Evolutionary conservation across 2,888 invertebrate species (phyloP).

Genomic region (Shargacucullia verbasci): DNA sequence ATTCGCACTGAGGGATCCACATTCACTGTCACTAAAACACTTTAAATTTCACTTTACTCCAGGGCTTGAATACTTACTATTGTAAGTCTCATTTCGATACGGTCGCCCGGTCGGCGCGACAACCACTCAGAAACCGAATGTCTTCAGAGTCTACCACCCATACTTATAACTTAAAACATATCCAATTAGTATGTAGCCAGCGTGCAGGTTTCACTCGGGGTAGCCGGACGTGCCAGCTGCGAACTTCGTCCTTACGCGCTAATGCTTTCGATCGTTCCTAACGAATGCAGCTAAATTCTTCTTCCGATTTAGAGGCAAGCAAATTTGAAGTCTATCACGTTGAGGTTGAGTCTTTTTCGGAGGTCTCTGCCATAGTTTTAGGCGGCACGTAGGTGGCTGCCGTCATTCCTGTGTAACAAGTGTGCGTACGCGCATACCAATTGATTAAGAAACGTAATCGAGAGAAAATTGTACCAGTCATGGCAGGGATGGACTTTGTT

Average conservation of each 20-base stretch:
- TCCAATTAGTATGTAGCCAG: slow-evolving; percentile 81
- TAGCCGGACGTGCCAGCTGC: slow-evolving; percentile 75
- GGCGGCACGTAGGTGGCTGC: slow-evolving; percentile 73
- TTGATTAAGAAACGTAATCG: slow-evolving; percentile 81
- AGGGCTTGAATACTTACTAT: slow-evolving; percentile 73
- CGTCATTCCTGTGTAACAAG: slow-evolving; percentile 85
- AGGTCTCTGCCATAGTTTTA: slow-evolving; percentile 34
- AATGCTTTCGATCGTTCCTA: slow-evolving; percentile 79
- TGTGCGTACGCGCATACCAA: slow-evolving; percentile 77
- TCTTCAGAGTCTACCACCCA: slow-evolving; percentile 70
- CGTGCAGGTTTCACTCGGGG: slow-evolving; percentile 81
- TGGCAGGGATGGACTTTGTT: slow-evolving; percentile 65
- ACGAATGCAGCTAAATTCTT: slow-evolving; percentile 66
- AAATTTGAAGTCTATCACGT: slow-evolving; percentile 56
- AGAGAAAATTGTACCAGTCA: slow-evolving; percentile 82
- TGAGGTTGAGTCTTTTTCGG: slow-evolving; percentile 56
- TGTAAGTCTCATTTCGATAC: slow-evolving; percentile 75
- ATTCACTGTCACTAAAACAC: slow-evolving; percentile 55
- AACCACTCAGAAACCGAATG: slow-evolving; percentile 71
- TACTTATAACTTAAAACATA: slow-evolving; percentile 84
- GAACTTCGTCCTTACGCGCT: slow-evolving; percentile 76
- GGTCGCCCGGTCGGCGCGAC: slow-evolving; percentile 78
- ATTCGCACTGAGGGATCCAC: slow-evolving; percentile 39
- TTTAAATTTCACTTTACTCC: slow-evolving; percentile 50
- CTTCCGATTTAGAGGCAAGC: slow-evolving; percentile 52